Evolutionary conservation across 2,888 invertebrate genomes (phyloP), one percentile per base, ranked within the genome.

Genomic region (Linnaemya vulpina): DNA sequence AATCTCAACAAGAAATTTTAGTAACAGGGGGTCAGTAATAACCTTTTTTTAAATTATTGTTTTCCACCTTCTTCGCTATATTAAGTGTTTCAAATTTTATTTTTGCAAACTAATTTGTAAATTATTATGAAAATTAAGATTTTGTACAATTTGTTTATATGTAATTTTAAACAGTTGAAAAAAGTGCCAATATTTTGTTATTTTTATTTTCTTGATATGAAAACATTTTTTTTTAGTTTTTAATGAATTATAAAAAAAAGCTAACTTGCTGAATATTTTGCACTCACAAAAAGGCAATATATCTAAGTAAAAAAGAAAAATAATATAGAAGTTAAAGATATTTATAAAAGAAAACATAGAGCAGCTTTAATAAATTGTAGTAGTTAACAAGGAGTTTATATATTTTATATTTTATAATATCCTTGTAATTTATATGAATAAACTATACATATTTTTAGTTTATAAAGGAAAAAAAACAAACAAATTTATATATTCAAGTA

Each of bases 291-390:
- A 73, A 38, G 49, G 35, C 58, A 74, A 67, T 71, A 51, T 38
- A 30, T 30, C 30, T 30, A 20, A 15, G 38, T 20, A 9, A 55
- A 38, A 13, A 65, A 15, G 11, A 51, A 51, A 70, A 30, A 30
- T n/a, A 30, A 30, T 30, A 30, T n/a, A 67, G 25, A 43, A 35
- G 10, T 58, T 35, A 25, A 79, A 71, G 35, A 53, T 20, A 46
- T 62, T 79, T 25, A 49, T 40, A 35, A 53, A 65, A 74, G 75
- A 62, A 65, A 70, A 82, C 65, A 78, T 3, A 60, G 82, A 71
- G 82, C 85, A 85, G 85, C 85, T 85, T 85, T 85, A 85, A 82
- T 85, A 20, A 82, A 75, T 58, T 75, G 9, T 73, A 83, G 65
- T 51, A n/a, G 30, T 51, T 30, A 46, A 53, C 38, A 75, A 70